Evolutionary conservation across 2,888 invertebrate genomes (phyloP).

Genomic region (Tiliacea citrago): DNA sequence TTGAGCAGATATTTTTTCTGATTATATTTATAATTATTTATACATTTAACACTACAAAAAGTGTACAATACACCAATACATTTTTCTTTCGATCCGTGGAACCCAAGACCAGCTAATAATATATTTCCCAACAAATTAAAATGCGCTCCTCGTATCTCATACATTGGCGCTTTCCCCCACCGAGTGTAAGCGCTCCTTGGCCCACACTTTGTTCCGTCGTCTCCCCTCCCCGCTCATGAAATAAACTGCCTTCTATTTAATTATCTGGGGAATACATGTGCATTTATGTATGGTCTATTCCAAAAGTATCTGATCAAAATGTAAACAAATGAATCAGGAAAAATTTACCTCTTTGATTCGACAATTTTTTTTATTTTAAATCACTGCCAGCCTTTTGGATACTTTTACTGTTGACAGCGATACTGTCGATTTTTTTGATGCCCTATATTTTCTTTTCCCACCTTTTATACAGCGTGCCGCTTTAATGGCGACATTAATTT

Average conservation of each 20-base stretch:
- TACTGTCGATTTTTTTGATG: background rate
- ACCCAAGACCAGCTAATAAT: background rate
- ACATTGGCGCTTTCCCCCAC: background rate
- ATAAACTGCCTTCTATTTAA: background rate
- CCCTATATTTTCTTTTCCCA: background rate
- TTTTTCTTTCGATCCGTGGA: background rate
- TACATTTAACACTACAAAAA: background rate
- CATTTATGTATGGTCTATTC: background rate
- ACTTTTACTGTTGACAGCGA: background rate
- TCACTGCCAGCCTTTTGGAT: background rate
- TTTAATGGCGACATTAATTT: too few species aligned
- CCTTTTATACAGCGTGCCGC: too few species aligned
- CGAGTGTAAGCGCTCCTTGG: background rate
- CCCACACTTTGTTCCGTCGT: background rate
- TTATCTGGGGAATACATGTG: background rate
- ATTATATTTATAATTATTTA: background rate
- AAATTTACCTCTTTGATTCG: background rate
- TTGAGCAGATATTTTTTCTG: background rate
- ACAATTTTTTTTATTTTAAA: background rate
- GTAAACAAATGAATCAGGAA: background rate
- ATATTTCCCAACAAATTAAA: conserved; percentile 17
- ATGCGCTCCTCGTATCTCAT: conserved; percentile 28
- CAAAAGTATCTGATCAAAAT: too few species aligned
- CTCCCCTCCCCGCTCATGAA: background rate
- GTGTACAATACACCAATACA: background rate